Evolutionary conservation across 2,888 invertebrate species (phyloP), one percentile per base, ranked within the genome.

Genomic region (Cosmia pyralina): DNA sequence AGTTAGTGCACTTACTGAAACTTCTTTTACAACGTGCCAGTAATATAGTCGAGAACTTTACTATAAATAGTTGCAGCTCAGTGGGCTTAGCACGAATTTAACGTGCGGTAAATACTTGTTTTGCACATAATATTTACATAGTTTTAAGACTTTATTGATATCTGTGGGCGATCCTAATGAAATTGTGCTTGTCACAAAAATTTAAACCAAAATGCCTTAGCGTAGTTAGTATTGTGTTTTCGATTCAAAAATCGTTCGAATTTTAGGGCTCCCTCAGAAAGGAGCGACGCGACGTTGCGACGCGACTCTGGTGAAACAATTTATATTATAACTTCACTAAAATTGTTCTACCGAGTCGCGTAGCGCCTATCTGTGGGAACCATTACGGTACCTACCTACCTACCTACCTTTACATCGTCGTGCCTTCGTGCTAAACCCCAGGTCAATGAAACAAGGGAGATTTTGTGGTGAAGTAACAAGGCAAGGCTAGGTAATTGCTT

Each of bases 1-100:
- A 82, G 68, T 78, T 73, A 80, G 82, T 77, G 82, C 82, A 84
- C 75, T 83, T 84, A 72, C 72, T 62, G 28, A 67, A 81, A 81
- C 70, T 83, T 75, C 69, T 77, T 72, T 74, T 77, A 62, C 34
- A 70, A 19, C n/a, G 67, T 68, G 44, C 60, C 4, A 68, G 70
- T 69, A 80, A 69, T 69, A 67, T 67, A 63, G 67, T 50, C 19
- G 52, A 64, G 73, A 77, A 74, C 64, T 84, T 80, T 71, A 64
- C 58, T 53, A 52, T 64, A n/a, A n/a, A 34, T 64, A 34, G 34
- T 52, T 52, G n/a, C 15, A 17, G 34, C 10, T 34, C 10, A n/a
- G 10, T 64, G 50, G 10, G 34, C 34, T n/a, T 48, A 64, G 50
- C n/a, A 15, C 8, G 19, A 28, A 38, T 38, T 38, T 38, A 38